Percentiles rank a stretch among this genome's conserved stretches.
These are phyloP conservation scores for Takifugu bimaculatus DNA, from an alignment of 2,113 vertebrate species.

Conservation along the genomic window DNA sequence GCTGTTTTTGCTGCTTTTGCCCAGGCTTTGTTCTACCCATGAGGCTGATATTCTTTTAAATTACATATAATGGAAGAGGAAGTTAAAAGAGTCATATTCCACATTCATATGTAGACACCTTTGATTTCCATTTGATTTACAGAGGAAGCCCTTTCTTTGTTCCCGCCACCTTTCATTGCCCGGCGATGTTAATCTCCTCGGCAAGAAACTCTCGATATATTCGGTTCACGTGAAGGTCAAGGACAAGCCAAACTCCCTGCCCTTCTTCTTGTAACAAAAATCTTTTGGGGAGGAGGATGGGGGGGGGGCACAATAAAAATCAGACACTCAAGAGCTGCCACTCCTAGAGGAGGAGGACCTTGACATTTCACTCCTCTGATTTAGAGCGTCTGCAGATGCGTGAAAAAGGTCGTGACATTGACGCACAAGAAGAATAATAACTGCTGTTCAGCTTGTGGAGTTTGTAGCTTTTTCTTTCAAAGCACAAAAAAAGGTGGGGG, in stretches of 20 bases:
- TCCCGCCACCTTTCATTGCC: conserved; percentile 49
- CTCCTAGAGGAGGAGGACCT: conserved; percentile 29
- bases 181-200: conserved; percentile 64
- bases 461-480: too few species aligned
- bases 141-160: conserved; percentile 13
- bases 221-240: conserved; percentile 73
- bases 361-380: conserved; percentile 72
- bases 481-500: too few species aligned
- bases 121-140: neutral
- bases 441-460: too few species aligned
- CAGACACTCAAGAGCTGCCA: conserved; percentile 3
- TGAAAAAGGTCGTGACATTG: too few species aligned
- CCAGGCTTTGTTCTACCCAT: too few species aligned
- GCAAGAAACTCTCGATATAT: conserved; percentile 63
- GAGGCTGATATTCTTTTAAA: too few species aligned
- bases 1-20: too few species aligned
- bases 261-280: conserved; percentile 41
- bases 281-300: neutral
- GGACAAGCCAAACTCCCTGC: conserved; percentile 55
- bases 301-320: conserved; percentile 23
- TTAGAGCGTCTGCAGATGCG: too few species aligned
- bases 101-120: too few species aligned
- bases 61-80: too few species aligned
- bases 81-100: too few species aligned
- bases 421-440: too few species aligned